Base-by-base conservation (phyloP, 92 coral and sea anemone genomes). In the Desmophyllum pertusum region DNA sequence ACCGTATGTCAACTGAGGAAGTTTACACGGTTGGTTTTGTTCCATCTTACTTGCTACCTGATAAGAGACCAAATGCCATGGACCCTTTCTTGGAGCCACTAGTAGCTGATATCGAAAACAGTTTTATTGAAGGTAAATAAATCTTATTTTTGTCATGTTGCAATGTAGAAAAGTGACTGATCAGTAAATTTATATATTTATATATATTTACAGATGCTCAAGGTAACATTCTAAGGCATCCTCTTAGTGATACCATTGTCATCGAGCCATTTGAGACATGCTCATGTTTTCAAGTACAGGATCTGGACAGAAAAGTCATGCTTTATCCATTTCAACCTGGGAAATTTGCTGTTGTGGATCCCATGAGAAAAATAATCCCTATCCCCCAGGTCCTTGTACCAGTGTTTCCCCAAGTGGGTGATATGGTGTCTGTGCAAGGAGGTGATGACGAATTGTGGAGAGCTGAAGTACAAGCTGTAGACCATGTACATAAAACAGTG, bases 11-110 rank as follows among this genome's bases (percentile, higher is more conserved):
- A 62, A 87, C 88, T 41, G 90, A 83, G 31, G 90, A 90, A 79
- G 84, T 90, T 30, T 90, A 86, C 57, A 81, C 90, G 36, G 89
- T 90, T 76, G 90, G 93, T 27, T 90, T 86, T 86, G 91, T 90
- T 48, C 90, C 93, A 37, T 90, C 90, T 25, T 90, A 83, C 83
- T 85, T 77, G 52, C 86, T 87, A 38, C 91, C 93, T 52, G 88
- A 83, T 87, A 81, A 40, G 75, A 62, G 88, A 35, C 93, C 93
- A 70, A 87, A 90, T 57, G 66, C 77, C 79, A 39, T 90, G 35
- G 93, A 90, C 67, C 93, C 93, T 17, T 90, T 90, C 67, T 84
- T 90, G 46, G 88, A 86, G 63, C 88, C 93, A 70, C 80, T 90
- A 33, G 75, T 90, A 33, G 41, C 67, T 75, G 93, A 90, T 62